Evolutionary conservation across 1,140 invertebrate species (phyloP), one percentile per base, ranked within the genome.

Genomic region (Apolygus lucorum): DNA sequence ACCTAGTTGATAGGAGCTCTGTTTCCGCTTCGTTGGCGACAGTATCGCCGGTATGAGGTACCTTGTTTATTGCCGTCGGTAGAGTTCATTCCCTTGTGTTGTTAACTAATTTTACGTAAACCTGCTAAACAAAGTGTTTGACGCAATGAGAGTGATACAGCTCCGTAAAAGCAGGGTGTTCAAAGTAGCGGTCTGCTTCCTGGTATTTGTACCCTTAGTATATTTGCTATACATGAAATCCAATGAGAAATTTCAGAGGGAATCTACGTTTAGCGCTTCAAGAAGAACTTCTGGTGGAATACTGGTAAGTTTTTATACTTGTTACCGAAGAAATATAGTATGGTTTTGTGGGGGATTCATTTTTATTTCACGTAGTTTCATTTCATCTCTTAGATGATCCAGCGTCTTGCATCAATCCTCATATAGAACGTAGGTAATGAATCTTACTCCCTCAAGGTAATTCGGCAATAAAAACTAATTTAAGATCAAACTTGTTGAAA

Each of bases 131-230:
- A n/a, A n/a, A n/a, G n/a, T n/a, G n/a, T n/a, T n/a, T n/a, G n/a
- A n/a, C 28, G 79, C 74, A 52, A 82, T 82, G 81, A 76, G 79
- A 72, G 79, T 81, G 27, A 76, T 81, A 13, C 76, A 78, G 52
- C 65, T 81, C 59, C 76, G 74, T 69, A 78, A 76, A 72, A 79
- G 76, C 66, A 76, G 79, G 13, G 27, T 81, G n/a, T 64, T 78
- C 24, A 77, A 77, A 62, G 65, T 81, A 21, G 27, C 75, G 21
- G 70, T 77, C 14, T 75, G 69, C 1, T 54, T 74, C 52, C 42
- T 70, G 27, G 22, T 78, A 8, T 28, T 75, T 14, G 52, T 81
- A 54, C 68, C 76, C 21, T 67, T 79, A 11, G 65, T 81, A 11
- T 80, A 80, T 67, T 70, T 76, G 27, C 28, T 80, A 13, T 52